Evolutionary conservation across 1,140 invertebrate species (phyloP).

Genomic region (Berghia stephanieae): DNA sequence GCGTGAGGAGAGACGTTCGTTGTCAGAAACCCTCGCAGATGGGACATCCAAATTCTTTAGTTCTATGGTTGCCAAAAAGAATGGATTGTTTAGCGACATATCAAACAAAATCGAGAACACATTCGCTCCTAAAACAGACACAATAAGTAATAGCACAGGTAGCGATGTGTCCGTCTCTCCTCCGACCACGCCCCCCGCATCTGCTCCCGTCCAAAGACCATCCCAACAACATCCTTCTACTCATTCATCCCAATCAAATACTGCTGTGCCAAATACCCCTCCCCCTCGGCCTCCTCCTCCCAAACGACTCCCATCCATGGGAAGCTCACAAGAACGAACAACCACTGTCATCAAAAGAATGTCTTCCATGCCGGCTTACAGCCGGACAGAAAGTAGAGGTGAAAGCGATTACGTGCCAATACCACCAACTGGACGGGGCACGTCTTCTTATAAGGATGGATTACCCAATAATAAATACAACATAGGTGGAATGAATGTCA

Average conservation of each 20-base stretch:
- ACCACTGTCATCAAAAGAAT: constrained; percentile 40
- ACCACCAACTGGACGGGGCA: background rate
- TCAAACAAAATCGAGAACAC: constrained; percentile 56
- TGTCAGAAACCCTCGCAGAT: constrained; percentile 55
- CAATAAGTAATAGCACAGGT: background rate
- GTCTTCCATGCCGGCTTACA: constrained; percentile 37
- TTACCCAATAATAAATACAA: too few relatives aligned
- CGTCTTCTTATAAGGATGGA: background rate
- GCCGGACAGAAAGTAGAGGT: constrained; percentile 21
- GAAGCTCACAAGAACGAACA: constrained; percentile 32
- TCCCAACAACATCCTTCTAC: too few relatives aligned
- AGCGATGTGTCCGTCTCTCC: constrained; percentile 12
- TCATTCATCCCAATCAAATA: too few relatives aligned
- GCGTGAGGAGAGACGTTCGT: constrained; percentile 43
- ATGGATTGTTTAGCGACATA: constrained; percentile 61
- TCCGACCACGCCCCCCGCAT: constrained; percentile 26
- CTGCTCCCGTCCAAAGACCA: constrained; percentile 24
- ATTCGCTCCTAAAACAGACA: constrained; percentile 33
- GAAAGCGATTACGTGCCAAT: too few relatives aligned
- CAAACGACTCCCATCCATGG: constrained; percentile 26
- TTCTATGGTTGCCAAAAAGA: constrained; percentile 61
- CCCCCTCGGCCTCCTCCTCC: constrained; percentile 38
- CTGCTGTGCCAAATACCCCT: constrained; percentile 26
- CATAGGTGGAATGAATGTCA: constrained; percentile 56
- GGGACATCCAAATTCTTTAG: constrained; percentile 62